Evolutionary conservation across 2,797 vertebrate genomes (phyloP), one percentile per base, ranked within the genome.

Genomic region (Premnoplex brunnescens): DNA sequence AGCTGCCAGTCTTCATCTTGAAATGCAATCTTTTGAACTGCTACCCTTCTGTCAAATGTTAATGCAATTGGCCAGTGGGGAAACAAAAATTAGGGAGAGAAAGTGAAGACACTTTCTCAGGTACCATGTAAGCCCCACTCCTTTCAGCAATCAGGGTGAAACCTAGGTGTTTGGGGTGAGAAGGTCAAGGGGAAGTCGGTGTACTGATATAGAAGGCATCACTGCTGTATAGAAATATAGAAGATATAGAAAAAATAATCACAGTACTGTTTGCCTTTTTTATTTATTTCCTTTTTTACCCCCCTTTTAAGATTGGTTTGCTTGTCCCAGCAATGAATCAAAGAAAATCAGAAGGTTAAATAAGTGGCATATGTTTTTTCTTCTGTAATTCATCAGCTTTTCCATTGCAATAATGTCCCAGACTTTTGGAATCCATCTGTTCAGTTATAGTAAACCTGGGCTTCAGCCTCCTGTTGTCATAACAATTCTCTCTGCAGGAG

Each of bases 371-470:
- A 54, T 86, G 67, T 79, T 75, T 88, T 91, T 94, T 67, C 44
- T 95, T 81, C 71, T 85, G 83, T 85, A 87, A 91, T 91, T 95
- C 64, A 91, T 95, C 91, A 93, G 44, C 36, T 93, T 96, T 93
- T 96, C 77, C 77, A 82, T 37, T 93, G 80, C 74, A 89, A 80
- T 67, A 79, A 55, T 8, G 3, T 90, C 74, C 44, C 88, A 87
- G 83, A 58, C 56, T 91, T 95, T 91, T 60, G 59, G 77, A 94
- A 95, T 88, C 63, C 68, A 77, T 94, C 85, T 91, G 77, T 81
- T 96, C 18, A 5, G 71, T 93, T 96, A 82, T 83, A 89, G 63
- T 95, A 91, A 94, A 94, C 80, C 80, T 91, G 80, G 27, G 46
- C 89, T 96, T 95, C 80, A 82, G 55, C 20, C 48, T 91, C 26